Conservation (phyloP, 2,888 invertebrate species). For the Drosophila mettleri region DNA sequence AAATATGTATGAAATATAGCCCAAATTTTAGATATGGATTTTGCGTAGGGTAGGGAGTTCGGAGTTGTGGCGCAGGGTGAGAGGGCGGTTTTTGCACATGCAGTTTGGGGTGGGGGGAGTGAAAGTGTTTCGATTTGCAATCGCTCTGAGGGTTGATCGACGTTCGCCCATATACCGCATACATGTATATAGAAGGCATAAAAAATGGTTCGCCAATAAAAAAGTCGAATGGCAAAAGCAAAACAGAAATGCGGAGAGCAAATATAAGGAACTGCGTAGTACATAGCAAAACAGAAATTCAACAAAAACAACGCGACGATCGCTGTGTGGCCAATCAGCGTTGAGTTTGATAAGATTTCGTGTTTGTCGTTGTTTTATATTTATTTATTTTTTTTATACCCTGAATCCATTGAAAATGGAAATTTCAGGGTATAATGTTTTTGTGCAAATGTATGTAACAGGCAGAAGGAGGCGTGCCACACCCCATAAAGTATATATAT, state of each 20-base stretch:
- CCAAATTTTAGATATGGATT: background rate
- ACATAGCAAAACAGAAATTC: conserved; percentile 45
- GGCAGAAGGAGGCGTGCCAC: no score
- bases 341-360: conserved; percentile 73
- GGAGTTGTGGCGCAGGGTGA: background rate
- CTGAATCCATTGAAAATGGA: no score
- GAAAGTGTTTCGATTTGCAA: conserved; percentile 54
- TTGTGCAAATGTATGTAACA: no score
- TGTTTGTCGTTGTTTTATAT: background rate
- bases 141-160: conserved; percentile 40
- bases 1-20: conserved; percentile 2
- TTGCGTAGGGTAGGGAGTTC: background rate
- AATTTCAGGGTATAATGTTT: no score
- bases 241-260: conserved; percentile 56
- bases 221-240: conserved; percentile 65
- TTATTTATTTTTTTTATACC: no score
- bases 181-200: background rate
- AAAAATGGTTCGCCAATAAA: conserved; percentile 67
- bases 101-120: conserved; percentile 24
- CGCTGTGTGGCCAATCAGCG: conserved; percentile 67
- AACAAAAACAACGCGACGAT: conserved; percentile 44
- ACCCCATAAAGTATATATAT: no score
- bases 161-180: background rate
- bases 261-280: conserved; percentile 71
- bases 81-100: conserved; percentile 44